Conservation (phyloP, 2,888 invertebrate species). For the Xanthostigma xanthostigma region DNA sequence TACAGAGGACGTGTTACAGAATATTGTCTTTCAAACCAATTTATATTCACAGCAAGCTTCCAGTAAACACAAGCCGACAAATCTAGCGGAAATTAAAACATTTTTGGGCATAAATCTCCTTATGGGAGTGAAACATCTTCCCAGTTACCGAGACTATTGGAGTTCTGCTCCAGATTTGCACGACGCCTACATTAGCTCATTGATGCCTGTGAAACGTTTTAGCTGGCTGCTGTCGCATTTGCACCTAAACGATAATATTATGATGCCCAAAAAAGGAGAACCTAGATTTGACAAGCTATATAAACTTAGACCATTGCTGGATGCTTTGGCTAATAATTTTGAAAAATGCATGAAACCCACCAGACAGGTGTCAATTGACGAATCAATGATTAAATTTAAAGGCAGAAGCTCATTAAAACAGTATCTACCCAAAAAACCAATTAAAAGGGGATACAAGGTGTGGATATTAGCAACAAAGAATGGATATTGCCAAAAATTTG, state of each 20-base stretch:
- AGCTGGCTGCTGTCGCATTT: no score
- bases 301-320: no score
- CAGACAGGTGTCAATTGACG: constrained; percentile 12
- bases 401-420: constrained; percentile 15
- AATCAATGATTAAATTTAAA: constrained; percentile 18
- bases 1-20: no score
- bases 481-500: constrained; percentile 16
- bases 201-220: no score
- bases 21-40: no score
- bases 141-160: constrained; percentile 16
- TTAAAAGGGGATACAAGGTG: constrained; percentile 17
- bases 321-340: no score
- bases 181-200: no score
- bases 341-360: constrained; percentile 5
- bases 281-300: no score
- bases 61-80: constrained; percentile 4
- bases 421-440: constrained; percentile 17
- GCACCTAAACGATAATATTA: no score
- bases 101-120: constrained; percentile 16
- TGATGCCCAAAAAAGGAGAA: no score
- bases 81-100: constrained; percentile 10
- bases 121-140: constrained; percentile 15
- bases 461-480: constrained; percentile 14
- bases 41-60: no score
- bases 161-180: constrained; percentile 3